phyloP scores from a whole-genome alignment of 2,888 invertebrate species.

The Acanthosepion lycidas region DNA sequence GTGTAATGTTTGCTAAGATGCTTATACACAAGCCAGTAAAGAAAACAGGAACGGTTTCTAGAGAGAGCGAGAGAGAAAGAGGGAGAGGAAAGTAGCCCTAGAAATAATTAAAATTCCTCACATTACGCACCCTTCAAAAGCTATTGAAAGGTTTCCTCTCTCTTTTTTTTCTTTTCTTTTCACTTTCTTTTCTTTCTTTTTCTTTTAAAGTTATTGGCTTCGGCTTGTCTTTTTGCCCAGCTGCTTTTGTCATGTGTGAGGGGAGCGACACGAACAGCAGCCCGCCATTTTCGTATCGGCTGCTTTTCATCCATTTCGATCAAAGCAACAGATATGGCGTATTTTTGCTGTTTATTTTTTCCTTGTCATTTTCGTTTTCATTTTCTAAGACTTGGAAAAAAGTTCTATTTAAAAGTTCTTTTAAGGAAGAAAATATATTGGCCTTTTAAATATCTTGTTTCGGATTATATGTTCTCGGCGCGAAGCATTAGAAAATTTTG shows the following conservation, averaged over 20 bases:
- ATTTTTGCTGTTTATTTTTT: not conserved
- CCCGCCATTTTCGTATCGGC: not conserved
- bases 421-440: not conserved
- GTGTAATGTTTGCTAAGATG: no score
- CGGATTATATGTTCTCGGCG: not conserved
- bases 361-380: not conserved
- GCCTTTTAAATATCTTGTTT: not conserved
- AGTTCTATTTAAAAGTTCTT: not conserved
- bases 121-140: constrained; percentile 22
- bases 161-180: not conserved
- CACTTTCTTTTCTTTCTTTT: not conserved
- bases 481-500: no score
- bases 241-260: not conserved
- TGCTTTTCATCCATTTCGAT: not conserved
- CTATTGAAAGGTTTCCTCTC: not conserved
- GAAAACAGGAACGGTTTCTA: not conserved
- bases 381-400: not conserved
- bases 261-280: not conserved
- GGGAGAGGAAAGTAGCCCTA: not conserved
- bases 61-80: not conserved
- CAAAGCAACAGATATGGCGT: not conserved
- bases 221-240: not conserved
- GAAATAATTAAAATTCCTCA: constrained; percentile 33
- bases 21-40: not conserved
- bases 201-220: not conserved